A percentile compares a stretch with the other conserved stretches of the same genome.
phyloP scores from a whole-genome alignment of 2,888 invertebrate genomes.

The Fragum sueziense region DNA sequence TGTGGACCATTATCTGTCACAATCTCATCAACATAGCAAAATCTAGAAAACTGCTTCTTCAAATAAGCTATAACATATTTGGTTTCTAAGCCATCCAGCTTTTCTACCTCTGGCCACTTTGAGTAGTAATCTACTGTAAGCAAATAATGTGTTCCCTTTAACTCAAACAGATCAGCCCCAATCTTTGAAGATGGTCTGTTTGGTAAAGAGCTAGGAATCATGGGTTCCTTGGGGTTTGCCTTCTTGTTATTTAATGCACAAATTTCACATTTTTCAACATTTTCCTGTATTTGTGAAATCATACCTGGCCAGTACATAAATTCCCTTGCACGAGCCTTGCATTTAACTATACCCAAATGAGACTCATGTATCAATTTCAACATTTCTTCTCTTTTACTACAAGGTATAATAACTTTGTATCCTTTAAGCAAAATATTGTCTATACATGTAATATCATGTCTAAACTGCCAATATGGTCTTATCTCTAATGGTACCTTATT shows the following conservation, averaged over 20 bases:
- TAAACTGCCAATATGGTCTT: background rate
- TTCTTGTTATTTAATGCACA: slow-evolving; percentile 38
- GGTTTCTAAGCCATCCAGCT: slow-evolving; percentile 33
- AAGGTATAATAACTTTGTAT: slow-evolving; percentile 5
- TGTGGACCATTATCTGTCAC: slow-evolving; percentile 43
- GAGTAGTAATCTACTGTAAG: slow-evolving; percentile 47
- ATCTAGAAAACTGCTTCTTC: slow-evolving; percentile 33
- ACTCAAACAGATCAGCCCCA: slow-evolving; percentile 41
- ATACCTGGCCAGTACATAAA: slow-evolving; percentile 28
- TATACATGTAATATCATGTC: slow-evolving; percentile 10
- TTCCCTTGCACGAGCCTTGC: slow-evolving; percentile 7
- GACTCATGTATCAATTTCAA: slow-evolving; percentile 7
- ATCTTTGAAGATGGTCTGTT: slow-evolving; percentile 36
- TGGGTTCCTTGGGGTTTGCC: slow-evolving; percentile 26
- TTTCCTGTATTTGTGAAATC: slow-evolving; percentile 33
- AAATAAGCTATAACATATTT: slow-evolving; percentile 30
- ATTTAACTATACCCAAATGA: slow-evolving; percentile 13
- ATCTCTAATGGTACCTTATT: background rate
- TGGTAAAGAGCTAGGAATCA: slow-evolving; percentile 36
- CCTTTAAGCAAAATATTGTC: slow-evolving; percentile 6
- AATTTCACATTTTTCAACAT: slow-evolving; percentile 27
- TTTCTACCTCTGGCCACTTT: slow-evolving; percentile 44
- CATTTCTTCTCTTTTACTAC: slow-evolving; percentile 3
- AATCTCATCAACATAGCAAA: slow-evolving; percentile 30
- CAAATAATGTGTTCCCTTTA: slow-evolving; percentile 31